Base-by-base conservation (phyloP, 23 tunicate genomes). In the Trididemnum clinides region DNA sequence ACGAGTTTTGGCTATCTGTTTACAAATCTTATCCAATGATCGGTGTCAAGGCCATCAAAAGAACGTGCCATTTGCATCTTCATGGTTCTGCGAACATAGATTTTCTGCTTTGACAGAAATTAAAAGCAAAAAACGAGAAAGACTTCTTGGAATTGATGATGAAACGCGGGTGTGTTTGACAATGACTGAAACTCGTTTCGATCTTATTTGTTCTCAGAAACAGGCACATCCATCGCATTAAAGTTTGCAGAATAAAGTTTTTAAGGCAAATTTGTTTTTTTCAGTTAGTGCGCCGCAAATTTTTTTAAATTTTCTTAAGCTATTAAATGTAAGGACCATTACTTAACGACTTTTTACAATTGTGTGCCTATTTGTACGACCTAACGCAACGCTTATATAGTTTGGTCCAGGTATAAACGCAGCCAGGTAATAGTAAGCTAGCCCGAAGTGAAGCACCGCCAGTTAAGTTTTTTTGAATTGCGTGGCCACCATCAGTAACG, bases 121-220 rank as follows among this genome's bases (percentile, higher is more conserved):
- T 37, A 85, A 85, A 76, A 74, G 74, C 83, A 75, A 62, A 33
- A 35, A 75, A 85, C 79, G 39, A 37, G 51, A 64, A 29, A 57
- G 71, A 39, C 81, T 0, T 26, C 71, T 38, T 32, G 58, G 64
- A 70, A 39, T 70, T 50, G 64, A 74, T 34, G 80, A 83, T 74
- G 63, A 70, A 83, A 83, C 70, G 87, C 80, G 86, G 57, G 86
- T 82, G 23, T 82, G 86, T 82, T 54, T 80, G 84, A 26, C 81
- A 82, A 82, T 57, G 64, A 65, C 34, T 82, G 28, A 82, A 70
- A 32, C 86, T 82, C 58, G 81, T 74, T n/a, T n/a, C n/a, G n/a
- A n/a, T n/a, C n/a, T n/a, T n/a, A n/a, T n/a, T n/a, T n/a, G n/a
- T n/a, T n/a, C n/a, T n/a, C n/a, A n/a, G n/a, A n/a, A n/a, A n/a